These are phyloP conservation scores for Sycophila sp. DNA, from an alignment of 1,140 invertebrate genomes.

Conservation along the genomic window DNA sequence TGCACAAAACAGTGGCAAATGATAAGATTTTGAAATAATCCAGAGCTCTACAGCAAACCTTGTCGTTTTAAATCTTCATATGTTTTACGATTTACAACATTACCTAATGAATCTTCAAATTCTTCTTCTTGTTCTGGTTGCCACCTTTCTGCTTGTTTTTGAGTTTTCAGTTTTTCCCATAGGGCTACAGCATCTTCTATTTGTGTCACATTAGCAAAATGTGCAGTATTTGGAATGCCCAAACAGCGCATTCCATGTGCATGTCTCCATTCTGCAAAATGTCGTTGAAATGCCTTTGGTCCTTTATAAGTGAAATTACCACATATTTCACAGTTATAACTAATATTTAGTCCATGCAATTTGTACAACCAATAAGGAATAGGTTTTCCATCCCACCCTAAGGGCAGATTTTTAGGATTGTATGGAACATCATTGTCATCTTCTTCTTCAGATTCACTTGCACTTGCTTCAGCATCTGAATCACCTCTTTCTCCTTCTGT, in stretches of 20 bases:
- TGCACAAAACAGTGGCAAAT: too few species aligned
- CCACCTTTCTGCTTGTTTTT: constrained; percentile 96
- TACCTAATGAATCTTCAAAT: constrained; percentile 98
- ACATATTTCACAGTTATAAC: constrained; percentile 99
- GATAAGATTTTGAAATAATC: background rate
- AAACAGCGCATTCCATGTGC: constrained; percentile 99
- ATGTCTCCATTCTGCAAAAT: constrained; percentile 99
- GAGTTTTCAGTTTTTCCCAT: constrained; percentile 96
- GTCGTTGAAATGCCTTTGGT: constrained; percentile 99
- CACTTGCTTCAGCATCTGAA: constrained; percentile 90
- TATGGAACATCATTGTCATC: constrained; percentile 95
- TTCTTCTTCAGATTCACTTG: constrained; percentile 86
- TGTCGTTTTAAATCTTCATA: constrained; percentile 99
- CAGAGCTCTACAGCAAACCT: constrained; percentile 81
- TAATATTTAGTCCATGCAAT: constrained; percentile 98
- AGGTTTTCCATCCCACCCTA: constrained; percentile 99
- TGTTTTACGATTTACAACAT: constrained; percentile 98
- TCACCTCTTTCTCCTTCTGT: constrained; percentile 94
- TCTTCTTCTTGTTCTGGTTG: constrained; percentile 98
- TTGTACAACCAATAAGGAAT: constrained; percentile 99
- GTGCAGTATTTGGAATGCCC: constrained; percentile 99
- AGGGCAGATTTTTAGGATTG: constrained; percentile 98
- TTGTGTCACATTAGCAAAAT: constrained; percentile 99
- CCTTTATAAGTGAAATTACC: constrained; percentile 99
- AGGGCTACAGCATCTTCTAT: constrained; percentile 98